These are phyloP conservation scores for Tringa solitaria DNA, from an alignment of 2,113 vertebrate genomes.

Conservation along the genomic window DNA sequence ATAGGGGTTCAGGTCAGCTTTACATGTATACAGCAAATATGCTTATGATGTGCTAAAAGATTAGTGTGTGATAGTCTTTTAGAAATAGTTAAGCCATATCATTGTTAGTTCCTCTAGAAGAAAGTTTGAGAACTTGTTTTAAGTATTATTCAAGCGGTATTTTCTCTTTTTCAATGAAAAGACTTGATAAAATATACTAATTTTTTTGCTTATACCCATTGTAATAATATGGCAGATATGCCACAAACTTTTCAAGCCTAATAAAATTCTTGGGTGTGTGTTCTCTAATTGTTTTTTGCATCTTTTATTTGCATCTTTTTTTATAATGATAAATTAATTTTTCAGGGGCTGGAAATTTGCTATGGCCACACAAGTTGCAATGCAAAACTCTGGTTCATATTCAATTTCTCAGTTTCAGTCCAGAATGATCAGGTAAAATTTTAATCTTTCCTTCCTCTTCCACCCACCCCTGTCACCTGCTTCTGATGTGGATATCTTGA, in stretches of 20 bases:
- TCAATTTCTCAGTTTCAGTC: constrained; percentile 99
- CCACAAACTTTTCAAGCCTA: background rate
- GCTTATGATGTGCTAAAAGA: background rate
- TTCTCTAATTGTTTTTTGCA: background rate
- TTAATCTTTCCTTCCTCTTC: background rate
- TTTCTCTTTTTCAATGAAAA: background rate
- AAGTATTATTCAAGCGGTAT: background rate
- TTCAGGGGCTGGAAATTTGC: constrained; percentile 96
- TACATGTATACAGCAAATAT: background rate
- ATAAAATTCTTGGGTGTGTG: background rate
- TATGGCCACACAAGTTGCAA: constrained; percentile 97
- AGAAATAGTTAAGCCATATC: background rate
- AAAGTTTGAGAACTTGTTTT: background rate
- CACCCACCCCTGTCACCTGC: background rate
- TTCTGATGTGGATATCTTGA: background rate
- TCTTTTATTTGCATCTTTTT: background rate
- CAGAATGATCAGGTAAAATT: constrained; percentile 93
- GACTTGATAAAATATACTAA: background rate
- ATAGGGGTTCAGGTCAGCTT: background rate
- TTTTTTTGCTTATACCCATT: background rate
- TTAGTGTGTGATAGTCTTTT: background rate
- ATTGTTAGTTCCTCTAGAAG: background rate
- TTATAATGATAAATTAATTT: constrained; percentile 1
- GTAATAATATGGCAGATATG: background rate
- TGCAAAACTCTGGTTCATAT: constrained; percentile 97